Base-by-base conservation (phyloP, 1,140 invertebrate genomes). In the Onthophagus taurus region DNA sequence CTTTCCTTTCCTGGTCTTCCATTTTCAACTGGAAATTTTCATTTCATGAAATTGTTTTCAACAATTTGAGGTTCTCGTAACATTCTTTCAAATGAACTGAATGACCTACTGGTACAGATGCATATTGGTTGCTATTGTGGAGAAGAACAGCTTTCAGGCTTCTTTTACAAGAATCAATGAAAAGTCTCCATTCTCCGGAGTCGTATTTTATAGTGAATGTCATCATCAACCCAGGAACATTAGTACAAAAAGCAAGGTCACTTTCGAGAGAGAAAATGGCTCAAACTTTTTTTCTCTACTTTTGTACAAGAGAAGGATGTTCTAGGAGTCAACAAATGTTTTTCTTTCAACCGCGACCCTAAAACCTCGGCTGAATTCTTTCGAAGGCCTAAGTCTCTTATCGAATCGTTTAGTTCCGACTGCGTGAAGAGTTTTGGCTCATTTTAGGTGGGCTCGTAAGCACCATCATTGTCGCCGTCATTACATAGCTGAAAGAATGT, bases 111-210 rank as follows among this genome's bases (percentile, higher is more conserved):
- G 59, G 60, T 36, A 67, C 30, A 35, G 60, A 62, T 14, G 57
- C 45, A 39, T 49, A 55, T 31, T 45, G 39, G 41, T 67, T 63
- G 21, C 61, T 53, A 43, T 65, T 64, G 29, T 65, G 57, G 4
- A 64, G 44, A 13, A 67, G 42, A 1, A 61, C 59, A 16, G 47
- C 55, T 50, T 67, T 64, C 9, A 66, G 53, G 31, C 60, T 62
- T 37, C 34, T 52, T 30, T 41, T 44, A 6, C 53, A 56, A 21
- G 38, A 46, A 45, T 64, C 54, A 44, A 51, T 48, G 26, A 51
- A 47, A 26, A 51, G 30, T 12, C 47, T 13, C 50, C 50, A 51
- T 13, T 49, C 43, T 33, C 20, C 26, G 29, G 36, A 5, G 7
- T 43, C 12, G 20, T 49, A 42, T 29, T 17, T 13, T 24, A 6